Evolutionary conservation across 2,888 invertebrate genomes (phyloP).

Genomic region (Atrina japonica): DNA sequence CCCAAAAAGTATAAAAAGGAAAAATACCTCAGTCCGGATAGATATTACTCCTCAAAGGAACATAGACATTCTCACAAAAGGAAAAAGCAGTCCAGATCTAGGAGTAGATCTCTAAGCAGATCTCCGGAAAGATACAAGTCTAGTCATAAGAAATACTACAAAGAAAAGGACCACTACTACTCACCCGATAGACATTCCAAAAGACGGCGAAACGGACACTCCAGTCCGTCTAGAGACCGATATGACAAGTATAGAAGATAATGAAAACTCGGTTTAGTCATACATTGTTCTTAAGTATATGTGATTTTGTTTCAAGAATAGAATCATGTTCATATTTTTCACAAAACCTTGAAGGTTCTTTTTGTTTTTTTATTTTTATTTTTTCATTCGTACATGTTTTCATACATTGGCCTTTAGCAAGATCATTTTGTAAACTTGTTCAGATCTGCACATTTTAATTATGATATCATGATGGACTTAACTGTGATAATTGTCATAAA

Average conservation of each 20-base stretch:
- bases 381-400: too few species aligned
- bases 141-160: constrained; percentile 47
- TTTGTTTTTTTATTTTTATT: too few species aligned
- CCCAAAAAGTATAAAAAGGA: constrained; percentile 62
- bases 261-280: neutral
- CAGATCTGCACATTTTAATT: too few species aligned
- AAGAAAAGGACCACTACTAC: constrained; percentile 58
- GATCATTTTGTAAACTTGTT: too few species aligned
- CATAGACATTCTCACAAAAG: constrained; percentile 64
- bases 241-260: constrained; percentile 51
- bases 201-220: constrained; percentile 66
- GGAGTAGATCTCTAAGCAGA: constrained; percentile 56
- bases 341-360: too few species aligned
- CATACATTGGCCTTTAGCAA: too few species aligned
- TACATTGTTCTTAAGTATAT: too few species aligned
- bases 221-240: constrained; percentile 60
- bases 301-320: too few species aligned
- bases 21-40: constrained; percentile 55
- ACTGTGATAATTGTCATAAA: too few species aligned
- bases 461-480: too few species aligned
- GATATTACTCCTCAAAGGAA: constrained; percentile 53
- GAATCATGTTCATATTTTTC: too few species aligned
- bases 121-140: constrained; percentile 50
- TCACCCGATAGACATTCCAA: constrained; percentile 58
- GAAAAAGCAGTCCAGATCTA: constrained; percentile 58